Evolutionary conservation across 2,113 vertebrate genomes (phyloP), one percentile per base, ranked within the genome.

Genomic region (Seriola aureovittata): DNA sequence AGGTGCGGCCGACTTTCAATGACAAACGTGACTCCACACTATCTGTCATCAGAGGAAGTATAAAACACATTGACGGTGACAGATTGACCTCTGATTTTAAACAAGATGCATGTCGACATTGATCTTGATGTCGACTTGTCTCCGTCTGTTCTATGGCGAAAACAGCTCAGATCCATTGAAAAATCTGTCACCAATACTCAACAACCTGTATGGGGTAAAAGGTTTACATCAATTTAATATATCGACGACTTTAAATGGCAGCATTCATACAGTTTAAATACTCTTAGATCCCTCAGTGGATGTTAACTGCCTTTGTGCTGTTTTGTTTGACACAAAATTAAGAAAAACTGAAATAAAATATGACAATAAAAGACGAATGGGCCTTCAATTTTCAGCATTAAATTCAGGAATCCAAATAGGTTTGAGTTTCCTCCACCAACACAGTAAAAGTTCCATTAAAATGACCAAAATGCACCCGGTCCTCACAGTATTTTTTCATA

Each of bases 371-470:
- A 54, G 3, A 55, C 8, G 0, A 52, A 52, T n/a, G 19, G n/a
- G 50, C 5, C 13, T 5, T 17, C 5, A 4, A 5, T 48, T 48
- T 48, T 48, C 46, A 16, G 46, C 46, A 46, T 13, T 46, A 17
- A 55, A 54, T 23, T 29, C 25, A 40, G 69, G 36, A 3, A 21
- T 34, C 48, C n/a, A 21, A 40, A 21, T 62, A 7, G 44, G 63
- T 60, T 48, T 57, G 34, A 5, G 9, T 65, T 50, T 79, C 48
- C 46, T 19, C 48, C 42, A 66, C 14, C 38, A 32, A 42, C 10
- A 11, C 48, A 32, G 55, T 44, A 46, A 71, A 80, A 54, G 25
- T 71, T 42, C 55, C 10, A 46, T 81, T 78, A 46, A 78, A 80
- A 46, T 19, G 64, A 62, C 21, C 72, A 54, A 13, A 32, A 71